Base-by-base conservation (phyloP, 2,888 invertebrate species). In the Aradus depressus region DNA sequence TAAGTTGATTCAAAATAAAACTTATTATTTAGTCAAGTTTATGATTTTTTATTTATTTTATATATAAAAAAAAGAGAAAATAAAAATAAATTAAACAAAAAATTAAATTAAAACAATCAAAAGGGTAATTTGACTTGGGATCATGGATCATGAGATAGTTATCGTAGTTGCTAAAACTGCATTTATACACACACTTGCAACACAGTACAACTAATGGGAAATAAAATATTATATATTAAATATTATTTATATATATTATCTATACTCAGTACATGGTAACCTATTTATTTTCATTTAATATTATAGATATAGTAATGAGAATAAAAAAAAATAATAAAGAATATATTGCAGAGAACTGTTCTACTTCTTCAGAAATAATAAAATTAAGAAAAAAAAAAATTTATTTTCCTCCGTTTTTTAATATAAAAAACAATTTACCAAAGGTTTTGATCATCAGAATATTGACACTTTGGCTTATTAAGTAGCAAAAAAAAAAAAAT, bases 231-330 rank as follows among this genome's bases (percentile, higher is more conserved):
- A 42, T 41, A 31, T 10, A n/a, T 8, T 31, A 31, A n/a, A n/a
- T 31, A 42, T 25, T 47, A 54, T 53, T 44, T 28, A 52, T 39
- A 50, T 49, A 44, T 43, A 44, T 49, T 50, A 31, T 45, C 49
- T 52, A 52, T 52, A 34, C 31, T 50, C 55, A 55, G 55, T 55
- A 52, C 55, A 55, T 55, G 55, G 55, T 55, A 55, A 55, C 55
- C 55, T 55, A 55, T 52, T 39, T 28, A 23, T 26, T 50, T 25
- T 43, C 39, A 50, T 16, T 51, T 18, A 42, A 34, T 42, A 48
- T 44, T 44, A 42, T 48, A 38, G 12, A 18, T 50, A 31, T 38
- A 22, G 22, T 34, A 44, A 14, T 44, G 12, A 44, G 22, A 34
- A 35, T 21, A 44, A 31, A 16, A 12, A 22, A 44, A 34, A 22